Base-by-base conservation (phyloP, 2,797 vertebrate species). In the Manis javanica region DNA sequence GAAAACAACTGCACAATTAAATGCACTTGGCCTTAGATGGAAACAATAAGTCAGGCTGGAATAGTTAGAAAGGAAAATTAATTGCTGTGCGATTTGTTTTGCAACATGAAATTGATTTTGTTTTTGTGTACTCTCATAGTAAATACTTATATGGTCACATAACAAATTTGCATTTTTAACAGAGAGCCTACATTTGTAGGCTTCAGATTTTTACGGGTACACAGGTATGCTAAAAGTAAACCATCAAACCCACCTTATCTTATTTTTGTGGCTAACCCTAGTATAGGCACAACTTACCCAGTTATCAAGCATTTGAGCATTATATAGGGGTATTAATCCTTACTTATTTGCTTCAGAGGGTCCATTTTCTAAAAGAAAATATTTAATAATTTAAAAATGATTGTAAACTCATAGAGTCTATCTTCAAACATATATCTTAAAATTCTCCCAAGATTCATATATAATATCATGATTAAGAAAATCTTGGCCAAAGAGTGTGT, bases 171-270 rank as follows among this genome's bases (percentile, higher is more conserved):
- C 51, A 53, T 71, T 93, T 93, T 87, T 77, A 92, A 78, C 14
- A 86, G 61, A 84, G 95, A 92, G 68, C 12, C 34, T 87, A 2
- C 18, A 61, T 85, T 78, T 92, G n/a, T 46, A 87, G 81, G 81
- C 72, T 95, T 92, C 63, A 74, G 46, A 81, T 64, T 90, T 97
- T 96, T 72, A 93, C 19, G 89, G 26, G 11, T 9, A 72, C 15
- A 55, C 1, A 75, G 21, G 82, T 11, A 63, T 29, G 10, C 21
- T 31, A 88, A 78, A 72, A 42, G 10, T 49, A 37, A 68, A 2
- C 8, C 14, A 37, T 3, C 6, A 31, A 72, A 59, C 16, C 7
- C 34, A 7, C 66, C 18, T 49, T 31, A 8, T 51, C 9, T 39
- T 31, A 13, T 77, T 63, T 61, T 82, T 64, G 63, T 42, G 49